These are phyloP conservation scores for Fragum fragum DNA, from an alignment of 2,888 invertebrate species.

Conservation along the genomic window DNA sequence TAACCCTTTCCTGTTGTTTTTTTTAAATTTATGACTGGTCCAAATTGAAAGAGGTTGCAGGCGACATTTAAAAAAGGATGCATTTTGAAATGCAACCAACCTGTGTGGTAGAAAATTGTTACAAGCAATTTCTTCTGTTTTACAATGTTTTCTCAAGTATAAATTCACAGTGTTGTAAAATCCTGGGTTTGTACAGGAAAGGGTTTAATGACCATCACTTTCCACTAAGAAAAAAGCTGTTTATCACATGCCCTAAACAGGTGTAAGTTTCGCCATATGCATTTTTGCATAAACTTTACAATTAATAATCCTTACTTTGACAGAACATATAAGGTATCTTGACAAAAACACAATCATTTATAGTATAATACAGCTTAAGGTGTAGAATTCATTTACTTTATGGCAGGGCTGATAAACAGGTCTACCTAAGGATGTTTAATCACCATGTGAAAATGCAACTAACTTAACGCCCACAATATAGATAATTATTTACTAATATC, in stretches of 20 bases:
- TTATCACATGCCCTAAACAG: not conserved
- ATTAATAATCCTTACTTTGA: constrained; percentile 1
- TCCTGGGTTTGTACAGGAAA: too few relatives aligned
- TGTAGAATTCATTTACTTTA: constrained; percentile 2
- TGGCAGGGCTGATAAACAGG: not conserved
- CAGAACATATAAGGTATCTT: not conserved
- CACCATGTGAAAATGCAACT: not conserved
- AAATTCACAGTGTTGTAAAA: too few relatives aligned
- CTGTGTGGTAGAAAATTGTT: too few relatives aligned
- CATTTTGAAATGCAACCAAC: too few relatives aligned
- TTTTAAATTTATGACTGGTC: too few relatives aligned
- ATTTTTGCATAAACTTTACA: not conserved
- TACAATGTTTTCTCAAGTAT: too few relatives aligned
- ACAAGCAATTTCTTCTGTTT: too few relatives aligned
- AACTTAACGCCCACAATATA: not conserved
- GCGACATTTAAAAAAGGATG: too few relatives aligned
- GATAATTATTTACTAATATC: not conserved
- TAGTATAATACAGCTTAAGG: not conserved
- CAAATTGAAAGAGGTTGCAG: too few relatives aligned
- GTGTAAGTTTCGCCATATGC: not conserved
- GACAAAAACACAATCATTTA: constrained; percentile 5
- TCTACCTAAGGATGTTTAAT: not conserved
- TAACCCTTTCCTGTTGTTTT: too few relatives aligned
- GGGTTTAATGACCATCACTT: too few relatives aligned
- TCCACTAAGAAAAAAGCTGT: not conserved